Percentiles rank a stretch among this genome's conserved stretches.
Evolutionary conservation across 2,888 invertebrate genomes (phyloP).

Genomic region (Ennomos fuscantarius): DNA sequence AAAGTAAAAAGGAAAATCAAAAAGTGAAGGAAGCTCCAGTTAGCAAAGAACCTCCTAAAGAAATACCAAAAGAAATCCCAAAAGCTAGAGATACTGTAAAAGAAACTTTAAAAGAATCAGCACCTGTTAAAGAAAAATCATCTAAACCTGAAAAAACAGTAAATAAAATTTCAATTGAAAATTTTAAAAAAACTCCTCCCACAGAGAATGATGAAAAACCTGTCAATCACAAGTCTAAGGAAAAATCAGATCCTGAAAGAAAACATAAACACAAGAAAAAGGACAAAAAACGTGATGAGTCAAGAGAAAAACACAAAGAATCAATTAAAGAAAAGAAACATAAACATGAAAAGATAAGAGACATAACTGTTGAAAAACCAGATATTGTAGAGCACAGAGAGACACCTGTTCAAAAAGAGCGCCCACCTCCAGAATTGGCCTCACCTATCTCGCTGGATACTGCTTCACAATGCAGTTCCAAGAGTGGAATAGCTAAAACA

Average conservation of each 20-base stretch:
- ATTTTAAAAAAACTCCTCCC: slow-evolving; percentile 77
- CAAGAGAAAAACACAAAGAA: slow-evolving; percentile 86
- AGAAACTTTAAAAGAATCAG: slow-evolving; percentile 62
- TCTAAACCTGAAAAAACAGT: slow-evolving; percentile 70
- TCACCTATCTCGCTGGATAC: slow-evolving; percentile 81
- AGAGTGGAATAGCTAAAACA: slow-evolving; percentile 72
- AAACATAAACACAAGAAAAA: slow-evolving; percentile 87
- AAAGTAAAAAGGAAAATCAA: slow-evolving; percentile 85
- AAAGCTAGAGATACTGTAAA: slow-evolving; percentile 74
- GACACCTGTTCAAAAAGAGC: slow-evolving; percentile 72
- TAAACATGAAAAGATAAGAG: slow-evolving; percentile 83
- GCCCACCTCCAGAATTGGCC: slow-evolving; percentile 66
- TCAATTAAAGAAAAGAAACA: slow-evolving; percentile 80
- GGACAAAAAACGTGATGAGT: slow-evolving; percentile 87
- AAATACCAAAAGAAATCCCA: slow-evolving; percentile 61
- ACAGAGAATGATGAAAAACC: slow-evolving; percentile 66
- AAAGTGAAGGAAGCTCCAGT: slow-evolving; percentile 75
- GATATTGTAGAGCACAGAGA: slow-evolving; percentile 77
- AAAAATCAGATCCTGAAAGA: slow-evolving; percentile 80
- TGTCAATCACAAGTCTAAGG: slow-evolving; percentile 75
- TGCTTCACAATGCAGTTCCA: slow-evolving; percentile 81
- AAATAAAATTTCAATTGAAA: slow-evolving; percentile 80
- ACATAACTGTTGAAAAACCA: slow-evolving; percentile 76
- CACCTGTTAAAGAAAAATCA: slow-evolving; percentile 68
- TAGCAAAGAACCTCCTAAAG: slow-evolving; percentile 64